These are phyloP conservation scores for Burhinus bistriatus DNA, from an alignment of 2,113 vertebrate species.

Conservation along the genomic window DNA sequence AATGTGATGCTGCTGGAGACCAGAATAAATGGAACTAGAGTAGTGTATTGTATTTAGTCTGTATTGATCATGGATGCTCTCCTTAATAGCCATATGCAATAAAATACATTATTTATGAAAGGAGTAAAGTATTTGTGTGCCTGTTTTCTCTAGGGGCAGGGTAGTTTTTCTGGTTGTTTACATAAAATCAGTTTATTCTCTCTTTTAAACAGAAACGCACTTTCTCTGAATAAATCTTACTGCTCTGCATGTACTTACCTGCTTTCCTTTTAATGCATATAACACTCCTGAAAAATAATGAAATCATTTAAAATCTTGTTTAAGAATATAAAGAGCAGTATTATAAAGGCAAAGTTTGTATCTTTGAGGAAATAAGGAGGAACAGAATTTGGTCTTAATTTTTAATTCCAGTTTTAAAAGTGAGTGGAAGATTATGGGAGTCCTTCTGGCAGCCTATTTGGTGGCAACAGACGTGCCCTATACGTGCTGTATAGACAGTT, in stretches of 20 bases:
- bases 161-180: background rate
- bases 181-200: background rate
- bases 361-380: background rate
- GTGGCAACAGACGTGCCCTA: background rate
- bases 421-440: background rate
- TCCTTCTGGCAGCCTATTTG: background rate
- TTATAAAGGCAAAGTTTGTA: background rate
- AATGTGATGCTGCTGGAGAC: constrained; percentile 87
- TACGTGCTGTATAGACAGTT: background rate
- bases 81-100: constrained; percentile 96
- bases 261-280: background rate
- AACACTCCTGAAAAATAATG: background rate
- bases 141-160: constrained; percentile 3
- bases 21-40: constrained; percentile 84
- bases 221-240: background rate
- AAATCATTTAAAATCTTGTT: background rate
- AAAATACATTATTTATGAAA: constrained; percentile 97
- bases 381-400: background rate
- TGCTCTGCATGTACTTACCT: background rate
- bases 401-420: background rate
- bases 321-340: background rate
- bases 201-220: background rate
- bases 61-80: constrained; percentile 91
- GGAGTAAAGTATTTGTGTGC: background rate
- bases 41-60: constrained; percentile 92